Conservation (phyloP, 2,113 vertebrate species). For the Psammodynastes pulverulentus region DNA sequence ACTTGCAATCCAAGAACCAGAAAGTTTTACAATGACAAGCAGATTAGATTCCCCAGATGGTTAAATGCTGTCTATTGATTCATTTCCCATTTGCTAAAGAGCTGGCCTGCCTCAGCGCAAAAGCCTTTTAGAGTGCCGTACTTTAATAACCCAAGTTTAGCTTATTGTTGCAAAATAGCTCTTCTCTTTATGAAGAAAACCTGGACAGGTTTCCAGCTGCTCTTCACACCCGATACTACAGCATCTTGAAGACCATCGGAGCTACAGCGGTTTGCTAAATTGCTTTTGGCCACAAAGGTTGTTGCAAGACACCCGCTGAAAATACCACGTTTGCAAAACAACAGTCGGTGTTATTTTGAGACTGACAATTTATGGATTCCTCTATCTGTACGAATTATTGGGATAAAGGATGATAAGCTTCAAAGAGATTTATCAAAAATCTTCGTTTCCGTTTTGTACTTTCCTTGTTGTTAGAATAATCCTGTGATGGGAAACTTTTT, state of each 20-base stretch:
- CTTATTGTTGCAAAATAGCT: background rate
- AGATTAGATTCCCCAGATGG: background rate
- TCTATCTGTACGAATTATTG: background rate
- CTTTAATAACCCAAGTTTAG: background rate
- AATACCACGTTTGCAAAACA: background rate
- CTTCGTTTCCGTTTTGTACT: background rate
- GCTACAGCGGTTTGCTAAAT: background rate
- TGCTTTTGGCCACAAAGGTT: background rate
- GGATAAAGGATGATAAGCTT: background rate
- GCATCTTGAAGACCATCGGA: background rate
- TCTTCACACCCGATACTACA: background rate
- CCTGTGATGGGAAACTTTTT: no score
- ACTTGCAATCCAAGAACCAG: background rate
- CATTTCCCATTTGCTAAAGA: background rate
- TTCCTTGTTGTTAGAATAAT: background rate
- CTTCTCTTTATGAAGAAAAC: background rate
- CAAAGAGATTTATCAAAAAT: background rate
- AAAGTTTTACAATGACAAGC: background rate
- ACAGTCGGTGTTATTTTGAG: background rate
- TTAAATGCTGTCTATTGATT: slow-evolving; percentile 3
- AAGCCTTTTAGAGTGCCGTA: background rate
- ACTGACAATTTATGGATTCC: background rate
- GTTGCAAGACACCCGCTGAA: background rate
- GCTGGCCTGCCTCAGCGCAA: background rate
- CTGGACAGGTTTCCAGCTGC: background rate